Percentiles rank a stretch among this genome's conserved stretches.
These are phyloP conservation scores for Misgurnus anguillicaudatus DNA, from an alignment of 2,113 vertebrate species.

Conservation along the genomic window DNA sequence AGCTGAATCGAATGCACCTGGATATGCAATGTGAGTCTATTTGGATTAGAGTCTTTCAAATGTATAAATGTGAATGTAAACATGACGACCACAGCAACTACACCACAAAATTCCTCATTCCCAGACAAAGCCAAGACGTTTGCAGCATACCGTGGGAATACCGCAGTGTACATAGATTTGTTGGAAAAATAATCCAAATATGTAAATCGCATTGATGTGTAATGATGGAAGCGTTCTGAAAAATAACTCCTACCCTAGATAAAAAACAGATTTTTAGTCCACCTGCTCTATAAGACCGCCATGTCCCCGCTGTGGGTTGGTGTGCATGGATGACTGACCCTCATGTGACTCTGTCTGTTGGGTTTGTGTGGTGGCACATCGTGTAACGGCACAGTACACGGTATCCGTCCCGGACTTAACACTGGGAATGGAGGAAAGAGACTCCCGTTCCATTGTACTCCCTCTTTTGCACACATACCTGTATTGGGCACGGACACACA, in stretches of 20 bases:
- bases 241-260: neutral
- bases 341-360: neutral
- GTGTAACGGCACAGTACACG: constrained; percentile 21
- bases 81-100: neutral
- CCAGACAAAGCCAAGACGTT: no score
- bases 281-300: neutral
- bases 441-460: neutral
- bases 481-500: constrained; percentile 12
- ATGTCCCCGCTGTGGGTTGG: neutral
- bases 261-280: neutral
- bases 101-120: no score
- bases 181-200: no score
- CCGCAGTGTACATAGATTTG: no score
- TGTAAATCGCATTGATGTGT: no score
- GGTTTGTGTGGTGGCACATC: constrained; percentile 4
- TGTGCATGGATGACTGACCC: neutral
- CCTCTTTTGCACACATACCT: neutral
- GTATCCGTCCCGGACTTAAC: constrained; percentile 18
- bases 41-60: no score
- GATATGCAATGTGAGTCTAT: no score
- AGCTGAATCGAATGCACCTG: no score
- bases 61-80: neutral
- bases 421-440: neutral
- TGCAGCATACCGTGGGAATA: no score
- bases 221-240: no score